Conservation (phyloP, 2,888 invertebrate species). For the Microctonus brassicae region DNA sequence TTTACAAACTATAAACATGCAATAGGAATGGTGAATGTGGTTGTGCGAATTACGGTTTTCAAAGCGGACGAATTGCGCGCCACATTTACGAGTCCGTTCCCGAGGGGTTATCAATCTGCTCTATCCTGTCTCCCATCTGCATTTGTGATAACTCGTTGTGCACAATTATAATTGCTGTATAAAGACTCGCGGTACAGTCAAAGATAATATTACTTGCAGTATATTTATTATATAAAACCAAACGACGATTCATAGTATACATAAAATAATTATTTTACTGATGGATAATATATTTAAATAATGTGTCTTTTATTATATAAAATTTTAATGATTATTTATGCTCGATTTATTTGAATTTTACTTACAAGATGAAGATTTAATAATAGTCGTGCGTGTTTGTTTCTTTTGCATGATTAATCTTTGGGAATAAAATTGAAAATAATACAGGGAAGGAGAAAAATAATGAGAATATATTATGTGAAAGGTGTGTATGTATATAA, state of each 20-base stretch:
- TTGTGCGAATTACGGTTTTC: conserved; percentile 56
- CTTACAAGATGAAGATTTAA: too few species aligned
- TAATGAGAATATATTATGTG: neutral
- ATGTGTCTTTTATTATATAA: too few species aligned
- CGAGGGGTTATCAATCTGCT: conserved; percentile 52
- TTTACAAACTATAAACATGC: conserved; percentile 29
- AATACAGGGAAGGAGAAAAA: neutral
- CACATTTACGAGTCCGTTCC: conserved; percentile 49
- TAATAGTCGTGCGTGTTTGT: too few species aligned
- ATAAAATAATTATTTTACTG: too few species aligned
- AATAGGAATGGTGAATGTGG: conserved; percentile 24
- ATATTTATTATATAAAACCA: too few species aligned
- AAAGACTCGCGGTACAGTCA: neutral
- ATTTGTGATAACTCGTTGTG: neutral
- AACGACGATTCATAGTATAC: too few species aligned
- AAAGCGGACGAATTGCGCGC: conserved; percentile 50
- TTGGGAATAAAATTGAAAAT: neutral
- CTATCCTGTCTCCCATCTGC: neutral
- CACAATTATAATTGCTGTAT: neutral
- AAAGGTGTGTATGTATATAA: too few species aligned
- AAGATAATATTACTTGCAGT: neutral
- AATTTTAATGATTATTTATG: too few species aligned
- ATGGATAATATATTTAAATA: too few species aligned
- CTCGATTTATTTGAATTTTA: too few species aligned
- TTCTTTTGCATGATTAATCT: too few species aligned